Base-by-base conservation (phyloP, 1,140 invertebrate genomes). In the Pogonognathellus flavescens region DNA sequence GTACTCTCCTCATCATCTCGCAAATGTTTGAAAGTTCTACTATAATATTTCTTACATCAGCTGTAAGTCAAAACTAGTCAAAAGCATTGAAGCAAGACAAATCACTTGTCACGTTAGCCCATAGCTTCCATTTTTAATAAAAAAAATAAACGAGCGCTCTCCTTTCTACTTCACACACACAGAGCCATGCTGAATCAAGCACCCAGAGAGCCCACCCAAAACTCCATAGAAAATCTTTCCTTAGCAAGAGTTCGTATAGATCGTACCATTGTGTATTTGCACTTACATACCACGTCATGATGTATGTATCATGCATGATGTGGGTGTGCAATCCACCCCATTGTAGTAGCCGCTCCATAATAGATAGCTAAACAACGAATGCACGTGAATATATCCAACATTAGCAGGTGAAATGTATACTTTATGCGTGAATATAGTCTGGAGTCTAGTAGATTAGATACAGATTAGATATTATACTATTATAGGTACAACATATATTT, bases 61-160 rank as follows among this genome's bases (percentile, higher is more conserved):
- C 18, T 57, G 18, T 52, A 81, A 81, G 80, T 81, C 80, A 57
- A 57, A 81, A 57, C 22, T 59, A 81, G 80, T 55, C 18, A 53
- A n/a, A 81, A 55, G 80, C 53, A 81, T 81, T 81, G 14, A 57
- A 22, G n/a, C 80, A 57, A 55, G 80, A 81, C 80, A 81, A 81
- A 81, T 81, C 80, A 81, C 80, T 81, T 81, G 80, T 81, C 80
- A 81, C 80, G 53, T 81, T 10, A 11, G 52, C 49, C 14, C 50
- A 81, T 81, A 81, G 55, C 80, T 55, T 81, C 53, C 80, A 81
- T 81, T 81, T 81, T 81, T 55, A 81, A 22, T 55, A 41, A 57
- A 41, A 57, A 57, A 80, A 81, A 55, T 81, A 22, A 20, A 57
- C 53, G 16, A 57, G 11, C 80, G 11, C 18, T 70, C 18, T 49